Base-by-base conservation (phyloP, 2,888 invertebrate genomes). In the Sicus ferrugineus region DNA sequence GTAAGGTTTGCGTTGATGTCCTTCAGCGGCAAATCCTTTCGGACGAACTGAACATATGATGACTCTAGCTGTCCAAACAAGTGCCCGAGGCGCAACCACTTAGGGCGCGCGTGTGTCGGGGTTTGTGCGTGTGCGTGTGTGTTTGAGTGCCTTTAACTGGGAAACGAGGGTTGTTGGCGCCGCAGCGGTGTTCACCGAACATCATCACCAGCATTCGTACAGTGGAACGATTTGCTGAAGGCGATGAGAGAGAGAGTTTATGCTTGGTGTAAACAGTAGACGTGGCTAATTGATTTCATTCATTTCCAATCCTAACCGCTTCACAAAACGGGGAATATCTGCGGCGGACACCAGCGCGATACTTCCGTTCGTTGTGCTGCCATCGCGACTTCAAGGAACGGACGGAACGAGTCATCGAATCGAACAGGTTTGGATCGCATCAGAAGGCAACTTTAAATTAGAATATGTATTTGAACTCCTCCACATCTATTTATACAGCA, bases 11-110 rank as follows among this genome's bases (percentile, higher is more conserved):
- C 48, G 26, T 16, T 46, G 28, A 31, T 23, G 67, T 65, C 67
- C 71, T 61, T 69, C 69, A 71, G 34, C 69, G 72, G 74, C 73
- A 70, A 75, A 75, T 73, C 73, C 75, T 75, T 73, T 72, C 75
- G 74, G 69, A 74, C 71, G 72, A 75, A n/a, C n/a, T n/a, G n/a
- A n/a, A 75, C 75, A 76, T 75, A 76, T 76, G 76, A 76, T 76
- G 76, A 75, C 75, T 72, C 50, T 48, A 64, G 54, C 61, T 70
- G 72, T 74, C 72, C 70, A 74, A 69, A 75, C 75, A 76, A 75
- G 76, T 76, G 76, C 74, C 74, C 58, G 67, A 42, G 69, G 73
- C 70, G 14, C 58, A 56, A 54, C 58, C 58, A 48, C 38, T 34
- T 48, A n/a, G n/a, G 1, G n/a, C 31, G 34, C 16, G 38, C 14